Base-by-base conservation (phyloP, 2,888 invertebrate genomes). In the Drosophila meridiana region DNA sequence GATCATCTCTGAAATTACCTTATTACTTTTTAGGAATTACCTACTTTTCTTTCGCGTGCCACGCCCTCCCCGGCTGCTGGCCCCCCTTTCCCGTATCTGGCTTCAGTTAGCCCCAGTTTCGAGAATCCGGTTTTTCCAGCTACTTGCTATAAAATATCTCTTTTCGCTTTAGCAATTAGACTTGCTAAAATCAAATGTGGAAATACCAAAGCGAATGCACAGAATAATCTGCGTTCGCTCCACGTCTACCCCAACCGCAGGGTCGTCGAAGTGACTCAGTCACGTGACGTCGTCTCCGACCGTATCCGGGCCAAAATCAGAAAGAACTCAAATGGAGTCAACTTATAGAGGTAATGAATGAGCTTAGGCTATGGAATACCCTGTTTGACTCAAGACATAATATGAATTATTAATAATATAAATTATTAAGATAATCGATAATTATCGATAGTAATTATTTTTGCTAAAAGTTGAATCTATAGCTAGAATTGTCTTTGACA, bases 11-110 rank as follows among this genome's bases (percentile, higher is more conserved):
- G 14, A 28, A 53, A 55, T 36, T 36, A 28, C 13, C n/a, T 56
- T 48, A 30, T 78, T 61, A 80, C 42, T 66, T 47, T 59, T 58
- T 50, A 28, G 61, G 45, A 76, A 69, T 47, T 66, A 36, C 45
- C 74, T 26, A 55, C 26, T 56, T 47, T 55, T n/a, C 9, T n/a
- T 32, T 13, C 32, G 28, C 13, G 2, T 3, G 34, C 20, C n/a
- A 40, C 9, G 28, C 42, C 30, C n/a, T 13, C 2, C 14, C 28
- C n/a, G 5, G 4, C 3, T 42, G 11, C n/a, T 9, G 50, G 3
- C 38, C 47, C 20, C 26, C 48, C n/a, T 20, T 20, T 1, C 1
- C 1, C 13, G 28, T 9, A 14, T 5, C 20, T 20, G 32, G 32
- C 13, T 52, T 47, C 28, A 26, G 40, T 26, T 28, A 62, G 32